Base-by-base conservation (phyloP, 1,140 invertebrate genomes). In the Acyrthosiphon pisum region DNA sequence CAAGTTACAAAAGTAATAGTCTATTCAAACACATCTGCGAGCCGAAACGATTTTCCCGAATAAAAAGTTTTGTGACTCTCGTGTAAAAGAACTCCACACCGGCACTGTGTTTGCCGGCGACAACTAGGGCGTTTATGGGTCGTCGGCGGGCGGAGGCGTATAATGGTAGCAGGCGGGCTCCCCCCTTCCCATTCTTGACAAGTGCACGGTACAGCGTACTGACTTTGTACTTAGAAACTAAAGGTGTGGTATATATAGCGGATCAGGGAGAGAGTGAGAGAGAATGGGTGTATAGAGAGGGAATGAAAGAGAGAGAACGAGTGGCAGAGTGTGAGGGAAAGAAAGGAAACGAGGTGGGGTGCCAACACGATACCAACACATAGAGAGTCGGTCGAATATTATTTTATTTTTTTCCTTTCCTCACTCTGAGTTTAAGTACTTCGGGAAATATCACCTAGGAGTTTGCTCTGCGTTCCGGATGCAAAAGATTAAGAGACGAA, bases 21-120 rank as follows among this genome's bases (percentile, higher is more conserved):
- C 48, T 50, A 56, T 89, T 89, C n/a, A 89, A 89, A 89, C 35
- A 37, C 48, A 56, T 53, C 87, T 56, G 87, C n/a, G 35, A 50
- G n/a, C 46, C 30, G 35, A 89, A 89, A 89, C 46, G 87, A 56
- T 89, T 53, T 89, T 89, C 23, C 48, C 9, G n/a, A 89, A 56
- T 89, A 53, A 89, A 89, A 89, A 89, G 87, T 89, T 89, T 89
- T 37, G n/a, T 26, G 26, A 88, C 86, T 88, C 26, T 88, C 86
- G 8, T 46, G n/a, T 56, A 53, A 14, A 89, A 37, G n/a, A 56
- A 89, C n/a, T 53, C 20, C 20, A 56, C 50, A 56, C 50, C 22
- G 11, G 6, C 87, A 89, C 35, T 35, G 60, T 76, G 30, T 76
- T 76, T 76, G 50, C 48, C 22, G 6, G 11, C 26, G 50, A 89